Base-by-base conservation (phyloP, 2,113 vertebrate genomes). In the Cynopterus brachyotis region DNA sequence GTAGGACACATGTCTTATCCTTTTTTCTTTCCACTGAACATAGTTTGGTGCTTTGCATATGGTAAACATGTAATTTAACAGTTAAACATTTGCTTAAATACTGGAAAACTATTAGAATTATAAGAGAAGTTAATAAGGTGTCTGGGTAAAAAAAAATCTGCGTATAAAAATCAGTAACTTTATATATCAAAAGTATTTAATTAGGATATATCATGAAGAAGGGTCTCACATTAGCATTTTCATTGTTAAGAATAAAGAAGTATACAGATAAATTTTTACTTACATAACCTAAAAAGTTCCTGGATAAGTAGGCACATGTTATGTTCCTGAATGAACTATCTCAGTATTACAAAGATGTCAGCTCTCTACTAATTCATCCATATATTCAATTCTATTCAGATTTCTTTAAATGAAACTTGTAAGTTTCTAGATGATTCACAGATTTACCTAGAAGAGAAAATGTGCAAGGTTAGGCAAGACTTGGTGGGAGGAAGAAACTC, bases 371-470 rank as follows among this genome's bases (percentile, higher is more conserved):
- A 59, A 70, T 86, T 93, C 5, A 53, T 67, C 47, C 13, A 50
- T 76, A 24, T 53, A 67, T 92, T 89, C 47, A 22, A 19, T 80
- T 95, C 45, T 62, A 12, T 79, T 92, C 16, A 62, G 20, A 12
- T 96, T 96, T 85, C 57, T 80, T 62, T 73, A 80, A 73, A 47
- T 91, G 37, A 89, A 88, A 60, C 35, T 80, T 85, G 81, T 85
- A 83, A 50, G 50, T 50, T 50, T 50, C 50, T 50, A 50, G 3
- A 15, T 4, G 50, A 76, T 92, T 92, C 64, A 83, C 30, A 89
- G 19, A 50, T 64, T 93, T 37, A 53, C 37, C 26, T 69, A 40
- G 37, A 93, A 72, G 67, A 85, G 66, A 67, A 66, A 95, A 57
- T 62, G 11, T 67, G 0, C 28, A 96, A 55, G 11, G 55, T 45